Percentiles rank a stretch among this genome's conserved stretches.
Evolutionary conservation across 2,113 vertebrate genomes (phyloP).

Genomic region (Lathamus discolor): DNA sequence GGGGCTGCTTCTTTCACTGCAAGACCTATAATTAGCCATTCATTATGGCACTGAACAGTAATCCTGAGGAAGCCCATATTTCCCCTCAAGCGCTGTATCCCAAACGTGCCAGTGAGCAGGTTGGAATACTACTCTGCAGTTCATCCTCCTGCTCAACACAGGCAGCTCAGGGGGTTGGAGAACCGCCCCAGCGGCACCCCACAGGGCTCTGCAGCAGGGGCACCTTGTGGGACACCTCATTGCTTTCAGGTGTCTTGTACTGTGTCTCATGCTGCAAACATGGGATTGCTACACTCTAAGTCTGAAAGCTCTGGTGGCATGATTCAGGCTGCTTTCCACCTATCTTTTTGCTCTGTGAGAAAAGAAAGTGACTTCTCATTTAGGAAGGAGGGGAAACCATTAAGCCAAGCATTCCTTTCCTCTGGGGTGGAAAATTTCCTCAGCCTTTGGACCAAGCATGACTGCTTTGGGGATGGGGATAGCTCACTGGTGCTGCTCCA

Average conservation of each 20-base stretch:
- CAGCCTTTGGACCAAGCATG: background rate
- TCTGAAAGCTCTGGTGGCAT: background rate
- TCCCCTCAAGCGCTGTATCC: background rate
- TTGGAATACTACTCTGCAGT: background rate
- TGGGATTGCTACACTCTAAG: rapidly evolving
- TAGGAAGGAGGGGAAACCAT: background rate
- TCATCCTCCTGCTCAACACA: background rate
- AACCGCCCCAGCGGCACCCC: background rate
- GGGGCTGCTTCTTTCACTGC: background rate
- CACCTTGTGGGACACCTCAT: rapidly evolving
- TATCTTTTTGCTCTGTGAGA: background rate
- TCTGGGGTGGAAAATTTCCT: background rate
- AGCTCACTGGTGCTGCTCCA: background rate
- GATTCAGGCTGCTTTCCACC: background rate
- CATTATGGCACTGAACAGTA: background rate
- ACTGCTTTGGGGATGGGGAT: background rate
- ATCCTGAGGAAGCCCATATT: background rate
- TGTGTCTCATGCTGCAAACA: background rate
- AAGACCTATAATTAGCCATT: slow-evolving; percentile 57
- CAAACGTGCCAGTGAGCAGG: background rate
- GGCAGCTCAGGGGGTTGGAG: background rate
- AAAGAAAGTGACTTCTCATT: background rate
- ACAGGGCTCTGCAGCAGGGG: background rate
- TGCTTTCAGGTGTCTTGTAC: background rate
- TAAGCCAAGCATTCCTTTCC: background rate